Evolutionary conservation across 2,797 vertebrate genomes (phyloP), one percentile per base, ranked within the genome.

Genomic region (Sphenopsis melanotis): DNA sequence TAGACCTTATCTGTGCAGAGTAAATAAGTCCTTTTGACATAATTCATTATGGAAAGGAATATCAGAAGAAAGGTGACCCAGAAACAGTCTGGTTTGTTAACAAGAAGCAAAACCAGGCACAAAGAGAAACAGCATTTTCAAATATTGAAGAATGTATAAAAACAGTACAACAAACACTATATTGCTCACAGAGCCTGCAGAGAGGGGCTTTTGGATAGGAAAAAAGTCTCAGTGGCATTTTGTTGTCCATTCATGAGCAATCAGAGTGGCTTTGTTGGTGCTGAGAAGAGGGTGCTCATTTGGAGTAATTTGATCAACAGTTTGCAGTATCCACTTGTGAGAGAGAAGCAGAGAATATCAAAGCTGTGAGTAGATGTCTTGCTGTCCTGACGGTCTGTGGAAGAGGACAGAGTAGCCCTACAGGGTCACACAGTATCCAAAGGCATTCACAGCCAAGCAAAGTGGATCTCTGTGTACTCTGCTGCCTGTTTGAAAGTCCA

Each of bases 1-100:
- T 56, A 79, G 79, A 65, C 52, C 53, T 94, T 94, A 96, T 95
- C 79, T 81, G 15, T 23, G 50, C 18, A 84, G 56, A 80, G 47
- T 81, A 88, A 93, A 26, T 74, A 71, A 92, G 30, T 57, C 29
- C 24, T 81, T 83, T 85, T 83, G 76, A 65, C 61, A 91, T 76
- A 89, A 61, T 44, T 89, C 27, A 41, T 75, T 57, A 21, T 32
- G 47, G 36, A 52, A 93, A 15, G 6, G n/a, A 80, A n/a, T 88
- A 83, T 36, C 57, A 71, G 57, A 77, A 89, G 27, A 72, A 72
- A 78, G 24, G 19, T 29, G 36, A 92, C 24, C 27, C 41, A 92
- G 64, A 63, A 94, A 34, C 3, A 6, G 13, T 2, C 39, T 68
- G 8, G 9, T 83, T 89, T 71, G 77, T 63, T 66, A 80, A 47